These are phyloP conservation scores for Pseudopodoces humilis DNA, from an alignment of 2,113 vertebrate species.

Conservation along the genomic window DNA sequence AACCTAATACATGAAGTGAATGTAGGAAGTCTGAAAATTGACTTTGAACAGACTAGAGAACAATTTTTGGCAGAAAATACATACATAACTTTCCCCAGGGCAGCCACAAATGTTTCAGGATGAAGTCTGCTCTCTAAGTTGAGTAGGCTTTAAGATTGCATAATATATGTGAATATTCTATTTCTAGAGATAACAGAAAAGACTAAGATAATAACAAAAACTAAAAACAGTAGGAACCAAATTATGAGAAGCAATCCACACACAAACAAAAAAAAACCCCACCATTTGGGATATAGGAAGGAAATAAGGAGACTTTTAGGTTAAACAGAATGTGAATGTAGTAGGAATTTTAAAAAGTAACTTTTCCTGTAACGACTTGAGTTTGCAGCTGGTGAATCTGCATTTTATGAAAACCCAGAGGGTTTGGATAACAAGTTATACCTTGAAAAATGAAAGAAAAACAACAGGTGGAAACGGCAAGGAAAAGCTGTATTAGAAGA, in stretches of 20 bases:
- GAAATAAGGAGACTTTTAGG: not conserved
- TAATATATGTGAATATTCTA: not conserved
- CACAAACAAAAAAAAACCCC: rapidly evolving
- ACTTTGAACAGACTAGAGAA: not conserved
- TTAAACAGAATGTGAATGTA: not conserved
- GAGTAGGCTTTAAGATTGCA: not conserved
- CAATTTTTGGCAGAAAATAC: not conserved
- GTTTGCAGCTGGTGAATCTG: not conserved
- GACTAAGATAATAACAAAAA: not conserved
- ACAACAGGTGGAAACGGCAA: not conserved
- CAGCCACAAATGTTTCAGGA: not conserved
- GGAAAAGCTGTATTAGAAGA: not conserved
- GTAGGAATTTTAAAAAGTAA: not conserved
- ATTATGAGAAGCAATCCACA: not conserved
- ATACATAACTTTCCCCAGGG: not conserved
- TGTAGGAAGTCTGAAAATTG: not conserved
- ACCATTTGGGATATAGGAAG: not conserved
- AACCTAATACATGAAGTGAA: not conserved
- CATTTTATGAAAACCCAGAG: not conserved
- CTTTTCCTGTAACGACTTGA: not conserved
- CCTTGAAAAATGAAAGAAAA: not conserved
- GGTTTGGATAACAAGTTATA: not conserved
- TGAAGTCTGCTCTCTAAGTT: not conserved
- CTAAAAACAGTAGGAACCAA: not conserved
- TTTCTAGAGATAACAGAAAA: not conserved